A percentile compares a stretch with the other conserved stretches of the same genome.
Evolutionary conservation across 2,888 invertebrate genomes (phyloP).

Genomic region (Drosophila differens): DNA sequence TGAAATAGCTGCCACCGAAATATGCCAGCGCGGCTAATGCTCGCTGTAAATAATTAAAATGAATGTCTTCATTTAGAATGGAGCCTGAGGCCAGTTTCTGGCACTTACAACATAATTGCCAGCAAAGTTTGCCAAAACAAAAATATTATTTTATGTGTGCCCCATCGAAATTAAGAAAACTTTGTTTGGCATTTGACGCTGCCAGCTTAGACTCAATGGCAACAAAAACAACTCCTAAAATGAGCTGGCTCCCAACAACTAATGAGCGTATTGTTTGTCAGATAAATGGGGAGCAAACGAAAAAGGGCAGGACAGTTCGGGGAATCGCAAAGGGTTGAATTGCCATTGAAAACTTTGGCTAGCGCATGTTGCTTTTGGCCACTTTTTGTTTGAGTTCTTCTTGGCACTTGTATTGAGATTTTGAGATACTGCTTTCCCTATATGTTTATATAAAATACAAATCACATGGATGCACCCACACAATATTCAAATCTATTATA

Average conservation of each 20-base stretch:
- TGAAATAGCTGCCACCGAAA: slow-evolving; percentile 13
- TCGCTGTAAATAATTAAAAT: slow-evolving; percentile 72
- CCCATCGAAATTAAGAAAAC: slow-evolving; percentile 70
- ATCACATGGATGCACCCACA: background rate
- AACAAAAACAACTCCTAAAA: slow-evolving; percentile 16
- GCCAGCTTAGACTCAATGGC: slow-evolving; percentile 18
- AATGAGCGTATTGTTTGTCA: slow-evolving; percentile 76
- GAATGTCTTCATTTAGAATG: slow-evolving; percentile 58
- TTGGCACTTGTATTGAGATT: background rate
- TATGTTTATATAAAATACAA: background rate
- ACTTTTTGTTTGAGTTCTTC: slow-evolving; percentile 17
- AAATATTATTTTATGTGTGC: slow-evolving; percentile 76
- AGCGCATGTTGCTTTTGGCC: slow-evolving; percentile 12
- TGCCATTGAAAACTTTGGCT: slow-evolving; percentile 32
- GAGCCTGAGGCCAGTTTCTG: slow-evolving; percentile 41
- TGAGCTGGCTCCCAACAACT: slow-evolving; percentile 52
- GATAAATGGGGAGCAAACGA: slow-evolving; percentile 52
- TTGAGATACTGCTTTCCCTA: background rate
- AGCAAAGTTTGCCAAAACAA: slow-evolving; percentile 68
- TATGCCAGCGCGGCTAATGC: slow-evolving; percentile 28
- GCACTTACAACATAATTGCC: slow-evolving; percentile 71
- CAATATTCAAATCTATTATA: background rate
- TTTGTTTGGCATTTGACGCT: slow-evolving; percentile 41
- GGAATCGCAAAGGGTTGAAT: slow-evolving; percentile 53
- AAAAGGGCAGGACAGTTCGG: slow-evolving; percentile 44